Percentiles rank a stretch among this genome's conserved stretches.
Conservation (phyloP, 2,113 vertebrate genomes). For the Onychostruthus taczanowskii region DNA sequence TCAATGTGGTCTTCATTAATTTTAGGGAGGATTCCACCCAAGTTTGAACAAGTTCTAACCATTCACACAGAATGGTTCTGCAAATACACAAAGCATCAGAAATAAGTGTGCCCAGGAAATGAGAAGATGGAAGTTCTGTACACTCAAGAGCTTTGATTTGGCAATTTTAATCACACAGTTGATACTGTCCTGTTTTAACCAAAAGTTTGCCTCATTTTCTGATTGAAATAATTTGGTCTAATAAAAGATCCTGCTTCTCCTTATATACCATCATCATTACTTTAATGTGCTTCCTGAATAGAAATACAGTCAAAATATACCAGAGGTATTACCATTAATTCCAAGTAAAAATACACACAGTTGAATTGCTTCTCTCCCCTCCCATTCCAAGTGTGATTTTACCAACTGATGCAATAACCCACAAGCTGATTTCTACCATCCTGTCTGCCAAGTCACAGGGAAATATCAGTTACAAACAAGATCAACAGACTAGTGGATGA, state of each 20-base stretch:
- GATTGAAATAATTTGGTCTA: not conserved
- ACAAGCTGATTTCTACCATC: not conserved
- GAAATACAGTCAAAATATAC: not conserved
- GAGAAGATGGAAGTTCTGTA: not conserved
- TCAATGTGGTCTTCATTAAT: not conserved
- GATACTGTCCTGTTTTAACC: not conserved
- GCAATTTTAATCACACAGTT: not conserved
- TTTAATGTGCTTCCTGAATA: not conserved
- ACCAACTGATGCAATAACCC: not conserved
- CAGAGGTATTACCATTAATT: not conserved
- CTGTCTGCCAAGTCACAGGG: not conserved
- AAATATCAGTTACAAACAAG: not conserved
- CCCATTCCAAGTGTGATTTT: not conserved
- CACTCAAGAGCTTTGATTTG: not conserved
- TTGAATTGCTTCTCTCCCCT: not conserved
- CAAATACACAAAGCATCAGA: not conserved
- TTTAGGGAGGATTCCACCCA: not conserved
- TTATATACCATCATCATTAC: not conserved
- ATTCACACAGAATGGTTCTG: not conserved
- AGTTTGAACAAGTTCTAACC: not conserved
- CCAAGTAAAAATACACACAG: not conserved
- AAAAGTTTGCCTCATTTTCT: not conserved
- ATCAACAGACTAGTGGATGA: not conserved
- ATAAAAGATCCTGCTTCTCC: slow-evolving; percentile 7
- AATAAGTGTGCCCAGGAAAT: not conserved